Percentiles rank a stretch among this genome's conserved stretches.
phyloP scores from a whole-genome alignment of 92 coral and sea anemone genomes.

The Blastomussa wellsi region DNA sequence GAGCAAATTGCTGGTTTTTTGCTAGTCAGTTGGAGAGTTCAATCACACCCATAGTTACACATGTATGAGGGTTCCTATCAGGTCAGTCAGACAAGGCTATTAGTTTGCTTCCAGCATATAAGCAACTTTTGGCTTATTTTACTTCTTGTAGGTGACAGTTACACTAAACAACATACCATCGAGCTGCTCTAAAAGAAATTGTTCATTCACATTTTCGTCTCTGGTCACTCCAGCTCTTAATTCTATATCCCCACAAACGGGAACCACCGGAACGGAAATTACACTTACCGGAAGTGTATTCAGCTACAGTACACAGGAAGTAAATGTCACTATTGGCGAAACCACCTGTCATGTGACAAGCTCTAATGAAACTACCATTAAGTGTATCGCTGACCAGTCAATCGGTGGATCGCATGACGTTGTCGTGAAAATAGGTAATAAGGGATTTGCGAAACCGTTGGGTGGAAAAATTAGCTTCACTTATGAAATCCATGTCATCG shows the following conservation, averaged over 20 bases:
- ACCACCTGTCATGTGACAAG: slow-evolving; percentile 60
- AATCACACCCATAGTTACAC: no score
- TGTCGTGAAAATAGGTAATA: slow-evolving; percentile 39
- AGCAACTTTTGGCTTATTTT: background rate
- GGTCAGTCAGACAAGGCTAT: background rate
- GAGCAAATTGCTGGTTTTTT: background rate
- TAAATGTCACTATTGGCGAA: slow-evolving; percentile 71
- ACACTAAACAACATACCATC: slow-evolving; percentile 67
- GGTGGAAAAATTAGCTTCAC: slow-evolving; percentile 41
- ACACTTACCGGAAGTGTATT: slow-evolving; percentile 79
- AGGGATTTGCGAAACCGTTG: slow-evolving; percentile 60
- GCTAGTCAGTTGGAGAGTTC: background rate
- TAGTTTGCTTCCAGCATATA: background rate
- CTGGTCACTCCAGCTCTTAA: slow-evolving; percentile 63
- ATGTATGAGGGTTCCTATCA: no score
- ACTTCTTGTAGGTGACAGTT: slow-evolving; percentile 64
- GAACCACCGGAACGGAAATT: slow-evolving; percentile 55
- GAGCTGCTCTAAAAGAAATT: slow-evolving; percentile 67
- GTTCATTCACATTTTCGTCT: slow-evolving; percentile 62
- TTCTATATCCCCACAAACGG: slow-evolving; percentile 53
- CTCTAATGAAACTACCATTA: slow-evolving; percentile 48
- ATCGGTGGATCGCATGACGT: slow-evolving; percentile 59
- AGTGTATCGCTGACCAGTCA: slow-evolving; percentile 60
- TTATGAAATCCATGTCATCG: slow-evolving; percentile 38
- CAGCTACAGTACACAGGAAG: slow-evolving; percentile 51